These are phyloP conservation scores for Sycon ciliatum DNA, from an alignment of 37 sponge, comb jelly and placozoan species.

Conservation along the genomic window DNA sequence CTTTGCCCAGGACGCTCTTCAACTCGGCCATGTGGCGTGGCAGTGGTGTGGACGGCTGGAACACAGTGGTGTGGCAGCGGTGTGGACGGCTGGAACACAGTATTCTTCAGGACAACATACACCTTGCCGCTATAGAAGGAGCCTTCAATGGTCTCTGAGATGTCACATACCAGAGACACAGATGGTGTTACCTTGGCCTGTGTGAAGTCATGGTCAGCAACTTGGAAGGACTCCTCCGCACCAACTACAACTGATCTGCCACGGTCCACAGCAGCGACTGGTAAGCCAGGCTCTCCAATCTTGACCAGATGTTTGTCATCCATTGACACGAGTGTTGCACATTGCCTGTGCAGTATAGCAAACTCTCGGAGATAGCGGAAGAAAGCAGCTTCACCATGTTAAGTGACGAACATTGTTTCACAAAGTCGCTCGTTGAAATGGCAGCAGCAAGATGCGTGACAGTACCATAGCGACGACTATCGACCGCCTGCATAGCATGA, in stretches of 20 bases:
- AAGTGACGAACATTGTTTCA: constrained; percentile 15
- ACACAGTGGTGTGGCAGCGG: too few relatives aligned
- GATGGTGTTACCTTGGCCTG: constrained; percentile 20
- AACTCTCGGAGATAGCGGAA: constrained; percentile 29
- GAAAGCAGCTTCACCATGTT: constrained; percentile 27
- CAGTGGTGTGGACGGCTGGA: too few relatives aligned
- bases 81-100: constrained; percentile 36
- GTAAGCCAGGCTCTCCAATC: constrained; percentile 41
- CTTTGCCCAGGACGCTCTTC: background rate
- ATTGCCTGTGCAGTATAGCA: constrained; percentile 17
- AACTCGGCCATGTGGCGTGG: background rate
- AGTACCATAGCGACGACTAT: constrained; percentile 26
- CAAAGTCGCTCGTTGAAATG: constrained; percentile 13
- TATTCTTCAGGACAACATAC: constrained; percentile 37
- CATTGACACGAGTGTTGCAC: constrained; percentile 12
- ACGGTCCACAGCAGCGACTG: constrained; percentile 40
- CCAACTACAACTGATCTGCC: constrained; percentile 27
- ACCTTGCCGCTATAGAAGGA: constrained; percentile 41
- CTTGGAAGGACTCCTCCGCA: constrained; percentile 18
- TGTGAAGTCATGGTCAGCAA: constrained; percentile 33
- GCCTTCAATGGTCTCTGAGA: constrained; percentile 25
- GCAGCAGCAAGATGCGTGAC: constrained; percentile 25
- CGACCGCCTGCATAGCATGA: constrained; percentile 24
- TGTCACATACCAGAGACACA: constrained; percentile 15
- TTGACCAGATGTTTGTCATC: constrained; percentile 47